A percentile compares a stretch with the other conserved stretches of the same genome.
phyloP scores from a whole-genome alignment of 2,888 invertebrate species.

The Aromia moschata region DNA sequence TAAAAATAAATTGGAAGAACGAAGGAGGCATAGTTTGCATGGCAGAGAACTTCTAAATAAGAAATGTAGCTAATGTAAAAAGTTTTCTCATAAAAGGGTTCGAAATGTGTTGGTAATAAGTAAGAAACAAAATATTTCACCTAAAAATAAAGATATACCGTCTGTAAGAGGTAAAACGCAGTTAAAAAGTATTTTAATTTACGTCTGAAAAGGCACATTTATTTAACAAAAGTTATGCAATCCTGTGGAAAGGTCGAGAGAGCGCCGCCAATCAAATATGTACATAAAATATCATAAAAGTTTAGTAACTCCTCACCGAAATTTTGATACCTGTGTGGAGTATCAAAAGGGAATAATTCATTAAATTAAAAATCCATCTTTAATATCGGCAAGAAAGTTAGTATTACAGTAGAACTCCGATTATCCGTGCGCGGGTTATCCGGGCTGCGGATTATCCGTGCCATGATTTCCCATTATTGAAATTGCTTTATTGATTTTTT shows the following conservation, averaged over 20 bases:
- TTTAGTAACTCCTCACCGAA: slow-evolving; percentile 52
- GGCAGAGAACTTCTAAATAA: slow-evolving; percentile 18
- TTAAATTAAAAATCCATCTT: slow-evolving; percentile 54
- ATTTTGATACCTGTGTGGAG: slow-evolving; percentile 42
- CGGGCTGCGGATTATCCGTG: too few species aligned
- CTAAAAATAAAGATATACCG: slow-evolving; percentile 28
- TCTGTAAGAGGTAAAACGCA: slow-evolving; percentile 37
- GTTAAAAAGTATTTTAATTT: slow-evolving; percentile 52
- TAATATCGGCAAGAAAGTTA: too few species aligned
- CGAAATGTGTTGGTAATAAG: slow-evolving; percentile 32
- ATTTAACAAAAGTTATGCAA: slow-evolving; percentile 53
- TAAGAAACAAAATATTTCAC: slow-evolving; percentile 34
- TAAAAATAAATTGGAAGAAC: not conserved
- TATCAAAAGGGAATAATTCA: slow-evolving; percentile 50
- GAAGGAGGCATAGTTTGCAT: not conserved
- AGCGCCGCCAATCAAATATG: slow-evolving; percentile 52
- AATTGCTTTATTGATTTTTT: too few species aligned
- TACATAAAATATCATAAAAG: slow-evolving; percentile 54
- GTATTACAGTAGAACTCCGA: too few species aligned
- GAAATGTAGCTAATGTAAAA: slow-evolving; percentile 34
- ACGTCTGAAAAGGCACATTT: slow-evolving; percentile 48
- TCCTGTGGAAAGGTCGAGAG: slow-evolving; percentile 44
- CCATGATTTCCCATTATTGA: too few species aligned
- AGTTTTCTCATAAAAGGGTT: slow-evolving; percentile 33
- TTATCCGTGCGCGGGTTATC: too few species aligned